phyloP scores from a whole-genome alignment of 2,888 invertebrate species.

The Aromia moschata region DNA sequence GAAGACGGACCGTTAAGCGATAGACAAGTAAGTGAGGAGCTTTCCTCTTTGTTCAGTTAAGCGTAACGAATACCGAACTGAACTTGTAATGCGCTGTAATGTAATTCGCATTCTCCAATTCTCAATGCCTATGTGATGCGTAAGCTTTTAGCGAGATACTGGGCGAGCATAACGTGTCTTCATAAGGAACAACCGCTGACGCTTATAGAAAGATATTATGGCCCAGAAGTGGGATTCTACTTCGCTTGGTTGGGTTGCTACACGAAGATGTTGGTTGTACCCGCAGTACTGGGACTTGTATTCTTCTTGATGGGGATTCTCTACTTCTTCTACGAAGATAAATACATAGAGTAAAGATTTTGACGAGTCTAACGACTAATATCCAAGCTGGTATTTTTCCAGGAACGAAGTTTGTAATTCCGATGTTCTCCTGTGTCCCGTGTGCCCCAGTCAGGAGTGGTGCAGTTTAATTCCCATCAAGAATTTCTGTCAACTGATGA shows the following conservation, averaged over 20 bases:
- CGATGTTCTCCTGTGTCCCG: conserved; percentile 35
- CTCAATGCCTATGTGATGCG: background rate
- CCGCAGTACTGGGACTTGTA: conserved; percentile 62
- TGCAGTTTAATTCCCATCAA: conserved; percentile 28
- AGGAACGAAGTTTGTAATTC: conserved; percentile 38
- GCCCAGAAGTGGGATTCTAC: conserved; percentile 66
- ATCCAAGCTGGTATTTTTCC: conserved; percentile 15
- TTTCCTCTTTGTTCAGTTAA: too few species aligned
- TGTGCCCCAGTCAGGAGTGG: conserved; percentile 27
- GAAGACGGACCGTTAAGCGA: conserved; percentile 54
- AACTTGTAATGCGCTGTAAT: background rate
- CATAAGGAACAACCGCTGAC: conserved; percentile 70
- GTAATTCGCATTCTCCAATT: too few species aligned
- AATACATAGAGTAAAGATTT: conserved; percentile 36
- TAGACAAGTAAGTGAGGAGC: conserved; percentile 53
- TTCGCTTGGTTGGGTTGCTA: conserved; percentile 68
- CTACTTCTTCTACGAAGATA: background rate
- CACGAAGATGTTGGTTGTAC: conserved; percentile 63
- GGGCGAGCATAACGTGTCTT: conserved; percentile 66
- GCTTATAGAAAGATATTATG: conserved; percentile 66
- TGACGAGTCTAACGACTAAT: background rate
- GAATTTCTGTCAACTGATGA: conserved; percentile 23
- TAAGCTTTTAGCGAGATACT: conserved; percentile 67
- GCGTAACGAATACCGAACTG: too few species aligned
- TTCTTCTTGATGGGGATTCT: conserved; percentile 62